Percentiles rank a stretch among this genome's conserved stretches.
Evolutionary conservation across 2,797 vertebrate species (phyloP).

Genomic region (Sebastes vulpes): DNA sequence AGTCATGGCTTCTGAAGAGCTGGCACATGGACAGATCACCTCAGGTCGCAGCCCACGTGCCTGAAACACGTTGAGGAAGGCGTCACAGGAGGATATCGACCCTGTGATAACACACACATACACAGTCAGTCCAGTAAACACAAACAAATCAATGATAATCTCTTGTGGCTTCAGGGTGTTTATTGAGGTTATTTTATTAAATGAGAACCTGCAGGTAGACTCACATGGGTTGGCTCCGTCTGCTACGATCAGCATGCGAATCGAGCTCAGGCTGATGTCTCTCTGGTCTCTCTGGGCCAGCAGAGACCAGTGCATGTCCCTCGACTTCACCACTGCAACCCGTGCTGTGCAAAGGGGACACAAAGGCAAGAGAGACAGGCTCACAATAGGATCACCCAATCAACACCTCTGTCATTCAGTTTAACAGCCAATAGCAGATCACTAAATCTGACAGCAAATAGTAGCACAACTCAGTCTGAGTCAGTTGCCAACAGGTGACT

Average conservation of each 20-base stretch:
- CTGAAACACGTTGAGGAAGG: constrained; percentile 97
- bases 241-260: constrained; percentile 95
- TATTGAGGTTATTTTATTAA: constrained; percentile 12
- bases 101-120: constrained; percentile 77
- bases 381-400: constrained; percentile 23
- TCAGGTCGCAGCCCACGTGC: constrained; percentile 94
- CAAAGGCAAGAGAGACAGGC: constrained; percentile 26
- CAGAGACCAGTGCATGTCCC: constrained; percentile 99
- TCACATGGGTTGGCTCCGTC: constrained; percentile 98
- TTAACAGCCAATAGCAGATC: constrained; percentile 18
- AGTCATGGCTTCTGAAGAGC: constrained; percentile 94
- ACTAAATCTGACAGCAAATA: constrained; percentile 33
- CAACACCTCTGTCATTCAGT: neutral
- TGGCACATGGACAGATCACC: constrained; percentile 96
- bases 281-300: constrained; percentile 95
- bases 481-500: constrained; percentile 50
- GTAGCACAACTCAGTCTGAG: neutral
- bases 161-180: constrained; percentile 19
- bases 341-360: constrained; percentile 79
- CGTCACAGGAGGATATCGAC: constrained; percentile 98
- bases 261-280: constrained; percentile 92
- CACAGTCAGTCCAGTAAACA: neutral
- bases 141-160: constrained; percentile 21
- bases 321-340: constrained; percentile 94
- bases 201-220: constrained; percentile 60